A percentile compares a stretch with the other conserved stretches of the same genome.
phyloP scores from a whole-genome alignment of 2,797 vertebrate genomes.

The Clarias laeviceps region DNA sequence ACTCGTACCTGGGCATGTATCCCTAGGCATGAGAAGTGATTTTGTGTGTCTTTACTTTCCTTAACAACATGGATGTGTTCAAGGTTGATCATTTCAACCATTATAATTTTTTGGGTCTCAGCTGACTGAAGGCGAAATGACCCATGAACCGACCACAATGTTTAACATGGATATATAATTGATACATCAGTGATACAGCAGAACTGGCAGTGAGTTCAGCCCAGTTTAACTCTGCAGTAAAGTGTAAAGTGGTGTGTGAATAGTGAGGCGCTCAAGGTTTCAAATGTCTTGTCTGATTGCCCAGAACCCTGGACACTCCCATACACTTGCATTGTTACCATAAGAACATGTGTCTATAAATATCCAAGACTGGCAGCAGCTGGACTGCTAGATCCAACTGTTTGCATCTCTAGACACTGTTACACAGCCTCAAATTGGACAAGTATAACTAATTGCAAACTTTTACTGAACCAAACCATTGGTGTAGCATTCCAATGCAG shows the following conservation, averaged over 20 bases:
- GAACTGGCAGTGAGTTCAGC: constrained; percentile 28
- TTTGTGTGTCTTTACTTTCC: not conserved
- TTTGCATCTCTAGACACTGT: constrained; percentile 56
- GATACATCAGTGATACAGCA: constrained; percentile 29
- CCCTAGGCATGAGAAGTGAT: not conserved
- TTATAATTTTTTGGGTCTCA: not conserved
- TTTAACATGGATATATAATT: not conserved
- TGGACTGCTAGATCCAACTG: constrained; percentile 69
- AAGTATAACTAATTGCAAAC: constrained; percentile 19
- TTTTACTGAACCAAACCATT: not conserved
- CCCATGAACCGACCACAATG: not conserved
- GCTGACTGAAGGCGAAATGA: not conserved
- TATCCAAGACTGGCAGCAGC: constrained; percentile 70
- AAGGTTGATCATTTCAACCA: not conserved
- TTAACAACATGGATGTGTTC: not conserved
- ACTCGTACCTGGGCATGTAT: not conserved
- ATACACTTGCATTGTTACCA: constrained; percentile 68
- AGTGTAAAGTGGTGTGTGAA: constrained; percentile 37
- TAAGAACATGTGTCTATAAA: constrained; percentile 71
- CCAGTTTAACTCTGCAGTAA: constrained; percentile 23
- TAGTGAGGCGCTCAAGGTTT: constrained; percentile 40
- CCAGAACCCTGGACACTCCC: constrained; percentile 57
- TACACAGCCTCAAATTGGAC: constrained; percentile 23
- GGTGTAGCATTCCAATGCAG: not conserved
- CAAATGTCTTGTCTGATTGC: constrained; percentile 52